Conservation (phyloP, 2,113 vertebrate species). For the Sinocyclocheilus rhinocerous region DNA sequence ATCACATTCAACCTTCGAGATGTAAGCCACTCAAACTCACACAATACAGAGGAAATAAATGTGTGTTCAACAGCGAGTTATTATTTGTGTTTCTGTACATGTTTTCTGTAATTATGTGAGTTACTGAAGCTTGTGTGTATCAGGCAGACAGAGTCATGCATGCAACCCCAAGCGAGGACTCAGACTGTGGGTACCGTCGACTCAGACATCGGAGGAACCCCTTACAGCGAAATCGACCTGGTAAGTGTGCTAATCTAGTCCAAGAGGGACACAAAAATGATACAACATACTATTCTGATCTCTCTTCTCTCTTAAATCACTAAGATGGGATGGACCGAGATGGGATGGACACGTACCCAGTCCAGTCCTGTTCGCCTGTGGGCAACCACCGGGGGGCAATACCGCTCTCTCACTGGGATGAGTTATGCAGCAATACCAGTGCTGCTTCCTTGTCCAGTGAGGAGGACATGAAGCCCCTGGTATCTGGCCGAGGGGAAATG, state of each 20-base stretch:
- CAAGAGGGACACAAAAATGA: not conserved
- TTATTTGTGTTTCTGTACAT: constrained; percentile 15
- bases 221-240: constrained; percentile 78
- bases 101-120: constrained; percentile 47
- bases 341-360: constrained; percentile 71
- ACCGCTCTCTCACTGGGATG: constrained; percentile 74
- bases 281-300: not conserved
- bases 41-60: not conserved
- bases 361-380: constrained; percentile 76
- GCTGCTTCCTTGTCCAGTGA: constrained; percentile 83
- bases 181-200: constrained; percentile 78
- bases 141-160: constrained; percentile 92
- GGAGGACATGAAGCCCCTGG: constrained; percentile 74
- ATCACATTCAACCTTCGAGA: constrained; percentile 97
- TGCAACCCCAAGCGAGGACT: constrained; percentile 82
- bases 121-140: constrained; percentile 78
- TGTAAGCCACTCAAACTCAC: constrained; percentile 73
- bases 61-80: not conserved
- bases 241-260: constrained; percentile 70
- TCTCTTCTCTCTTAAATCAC: not conserved
- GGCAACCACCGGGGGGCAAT: constrained; percentile 66
- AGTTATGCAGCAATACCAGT: constrained; percentile 80
- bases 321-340: constrained; percentile 80
- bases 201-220: constrained; percentile 75
- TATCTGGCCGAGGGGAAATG: constrained; percentile 67